Conservation (phyloP, 2,888 invertebrate species). For the Calliphora vomitoria region DNA sequence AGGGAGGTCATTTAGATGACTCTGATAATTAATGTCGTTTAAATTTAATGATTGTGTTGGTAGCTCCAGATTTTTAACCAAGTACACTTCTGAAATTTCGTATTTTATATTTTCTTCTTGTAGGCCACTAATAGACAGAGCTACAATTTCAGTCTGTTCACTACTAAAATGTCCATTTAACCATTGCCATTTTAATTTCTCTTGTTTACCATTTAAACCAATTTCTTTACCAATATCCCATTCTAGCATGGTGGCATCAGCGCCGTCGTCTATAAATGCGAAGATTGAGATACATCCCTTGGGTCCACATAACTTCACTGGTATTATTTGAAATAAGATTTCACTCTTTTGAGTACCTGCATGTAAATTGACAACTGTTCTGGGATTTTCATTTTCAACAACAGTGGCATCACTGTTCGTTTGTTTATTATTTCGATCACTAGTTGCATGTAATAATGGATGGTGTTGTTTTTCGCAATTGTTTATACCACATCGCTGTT, state of each 20-base stretch:
- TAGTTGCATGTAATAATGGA: constrained; percentile 20
- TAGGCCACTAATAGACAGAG: constrained; percentile 13
- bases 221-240: constrained; percentile 20
- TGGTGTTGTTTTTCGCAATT: not conserved
- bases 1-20: not conserved
- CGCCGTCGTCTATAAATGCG: constrained; percentile 59
- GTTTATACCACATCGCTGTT: constrained; percentile 35
- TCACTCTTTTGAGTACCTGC: constrained; percentile 6
- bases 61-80: constrained; percentile 24
- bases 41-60: constrained; percentile 9
- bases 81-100: not conserved
- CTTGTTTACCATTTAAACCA: constrained; percentile 23
- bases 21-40: not conserved
- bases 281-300: not conserved
- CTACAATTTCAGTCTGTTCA: constrained; percentile 28
- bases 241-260: constrained; percentile 39
- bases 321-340: constrained; percentile 58
- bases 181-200: constrained; percentile 49
- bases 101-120: constrained; percentile 3
- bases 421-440: constrained; percentile 36
- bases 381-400: constrained; percentile 13
- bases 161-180: constrained; percentile 40
- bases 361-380: not conserved
- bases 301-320: constrained; percentile 48
- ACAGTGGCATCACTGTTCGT: not conserved